Evolutionary conservation across 2,888 invertebrate genomes (phyloP), one percentile per base, ranked within the genome.

Genomic region (Netelia inedita): DNA sequence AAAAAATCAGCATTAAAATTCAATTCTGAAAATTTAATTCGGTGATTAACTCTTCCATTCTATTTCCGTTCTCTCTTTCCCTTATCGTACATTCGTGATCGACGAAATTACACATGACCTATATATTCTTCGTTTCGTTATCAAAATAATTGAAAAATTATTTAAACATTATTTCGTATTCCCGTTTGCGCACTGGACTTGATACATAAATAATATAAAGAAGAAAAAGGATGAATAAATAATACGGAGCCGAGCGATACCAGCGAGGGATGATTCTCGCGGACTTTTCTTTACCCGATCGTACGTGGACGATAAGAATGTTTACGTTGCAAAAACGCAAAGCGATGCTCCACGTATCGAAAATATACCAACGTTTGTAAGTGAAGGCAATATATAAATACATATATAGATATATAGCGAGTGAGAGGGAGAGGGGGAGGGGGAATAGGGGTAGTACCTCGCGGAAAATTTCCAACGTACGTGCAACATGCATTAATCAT

Each of bases 241-340:
- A 28, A 28, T 74, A 10, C 66, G 66, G 14, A 28, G 28, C 5
- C 28, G 28, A 28, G 28, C 28, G 23, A 23, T 23, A 23, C 23
- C 46, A 46, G 46, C 14, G 11, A 28, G 35, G 35, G 72, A 69
- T 28, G 19, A 71, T 75, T 81, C 63, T 69, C 21, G 57, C 35
- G 11, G 16, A 41, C 63, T 57, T 14, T 28, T 43, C 55, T 57
- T 65, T 19, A 57, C 28, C 57, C 35, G 82, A 75, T 76, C 46
- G 65, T 55, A 82, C 75, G 75, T 63, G 65, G 10, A 63, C n/a
- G 82, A 82, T 82, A 76, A 82, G 55, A 76, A 8, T 57, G 63
- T 82, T 76, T 82, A 57, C 71, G 65, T 82, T 82, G 16, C 16
- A 57, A 71, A 72, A 79, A 55, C 14, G 11, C n/a, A 21, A n/a